A percentile compares a stretch with the other conserved stretches of the same genome.
Evolutionary conservation across 2,797 vertebrate genomes (phyloP).

Genomic region (Furcifer pardalis): DNA sequence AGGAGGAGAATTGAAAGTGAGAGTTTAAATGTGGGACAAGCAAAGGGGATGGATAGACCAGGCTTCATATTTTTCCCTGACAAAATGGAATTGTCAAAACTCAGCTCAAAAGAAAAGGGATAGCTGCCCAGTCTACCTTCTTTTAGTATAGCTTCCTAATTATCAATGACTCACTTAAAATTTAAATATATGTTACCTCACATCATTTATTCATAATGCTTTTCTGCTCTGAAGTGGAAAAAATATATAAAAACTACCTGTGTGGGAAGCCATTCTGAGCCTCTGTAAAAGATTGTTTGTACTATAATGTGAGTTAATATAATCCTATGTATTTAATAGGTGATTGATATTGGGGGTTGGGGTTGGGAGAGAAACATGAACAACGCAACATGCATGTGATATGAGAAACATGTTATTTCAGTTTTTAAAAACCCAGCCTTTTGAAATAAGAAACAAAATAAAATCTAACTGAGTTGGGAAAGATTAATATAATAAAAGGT

Average conservation of each 20-base stretch:
- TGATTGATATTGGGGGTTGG: constrained; percentile 46
- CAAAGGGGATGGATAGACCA: too few species aligned
- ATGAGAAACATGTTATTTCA: neutral
- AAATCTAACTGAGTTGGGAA: constrained; percentile 52
- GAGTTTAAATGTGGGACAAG: too few species aligned
- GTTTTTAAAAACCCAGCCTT: constrained; percentile 45
- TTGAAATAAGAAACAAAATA: constrained; percentile 38
- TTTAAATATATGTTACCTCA: neutral
- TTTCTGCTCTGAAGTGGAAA: neutral
- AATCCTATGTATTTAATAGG: constrained; percentile 32
- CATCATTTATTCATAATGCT: neutral
- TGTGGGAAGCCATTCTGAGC: neutral
- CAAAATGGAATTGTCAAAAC: too few species aligned
- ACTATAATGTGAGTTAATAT: neutral
- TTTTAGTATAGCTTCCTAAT: neutral
- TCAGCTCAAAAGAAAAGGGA: too few species aligned
- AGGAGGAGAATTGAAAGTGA: too few species aligned
- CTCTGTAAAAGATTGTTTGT: neutral
- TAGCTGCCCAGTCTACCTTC: neutral
- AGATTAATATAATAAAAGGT: constrained; percentile 49
- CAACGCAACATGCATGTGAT: neutral
- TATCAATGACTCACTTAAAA: neutral
- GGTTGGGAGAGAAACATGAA: constrained; percentile 26
- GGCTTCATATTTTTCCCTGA: too few species aligned
- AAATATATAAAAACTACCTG: neutral